These are phyloP conservation scores for Drosophila orena DNA, from an alignment of 1,140 invertebrate species.

Conservation along the genomic window DNA sequence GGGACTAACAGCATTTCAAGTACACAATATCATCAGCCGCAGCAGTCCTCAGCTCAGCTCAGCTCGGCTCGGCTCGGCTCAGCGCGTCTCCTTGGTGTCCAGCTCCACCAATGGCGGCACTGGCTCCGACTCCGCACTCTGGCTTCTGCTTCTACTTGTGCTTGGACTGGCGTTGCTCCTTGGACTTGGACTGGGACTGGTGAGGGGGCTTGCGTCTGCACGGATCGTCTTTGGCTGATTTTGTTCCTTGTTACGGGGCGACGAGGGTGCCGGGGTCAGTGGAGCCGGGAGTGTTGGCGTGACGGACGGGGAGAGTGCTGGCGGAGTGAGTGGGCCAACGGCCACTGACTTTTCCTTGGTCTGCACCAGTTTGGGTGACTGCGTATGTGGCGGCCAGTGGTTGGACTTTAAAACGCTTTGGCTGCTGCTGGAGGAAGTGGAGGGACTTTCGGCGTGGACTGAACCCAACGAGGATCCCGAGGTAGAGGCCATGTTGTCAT, in stretches of 20 bases:
- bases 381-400: conserved; percentile 20
- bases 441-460: conserved; percentile 12
- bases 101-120: conserved; percentile 43
- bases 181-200: conserved; percentile 11
- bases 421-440: conserved; percentile 9
- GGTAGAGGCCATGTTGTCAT: conserved; percentile 54
- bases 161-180: conserved; percentile 4
- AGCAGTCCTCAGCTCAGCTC: not conserved
- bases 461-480: conserved; percentile 34
- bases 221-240: not conserved
- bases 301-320: not conserved
- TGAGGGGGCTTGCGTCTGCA: not conserved
- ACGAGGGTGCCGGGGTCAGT: conserved; percentile 5
- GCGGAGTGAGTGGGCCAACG: not conserved
- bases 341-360: conserved; percentile 10
- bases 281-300: conserved; percentile 6
- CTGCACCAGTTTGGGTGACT: conserved; percentile 9
- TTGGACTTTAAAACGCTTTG: conserved; percentile 18
- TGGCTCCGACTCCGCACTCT: conserved; percentile 30
- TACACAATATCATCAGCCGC: conserved; percentile 23
- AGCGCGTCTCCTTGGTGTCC: conserved; percentile 30
- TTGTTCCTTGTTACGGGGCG: not conserved
- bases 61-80: not conserved
- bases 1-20: conserved; percentile 25
- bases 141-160: conserved; percentile 20